phyloP scores from a whole-genome alignment of 2,888 invertebrate species.

The Eueremaeus valkanovi region DNA sequence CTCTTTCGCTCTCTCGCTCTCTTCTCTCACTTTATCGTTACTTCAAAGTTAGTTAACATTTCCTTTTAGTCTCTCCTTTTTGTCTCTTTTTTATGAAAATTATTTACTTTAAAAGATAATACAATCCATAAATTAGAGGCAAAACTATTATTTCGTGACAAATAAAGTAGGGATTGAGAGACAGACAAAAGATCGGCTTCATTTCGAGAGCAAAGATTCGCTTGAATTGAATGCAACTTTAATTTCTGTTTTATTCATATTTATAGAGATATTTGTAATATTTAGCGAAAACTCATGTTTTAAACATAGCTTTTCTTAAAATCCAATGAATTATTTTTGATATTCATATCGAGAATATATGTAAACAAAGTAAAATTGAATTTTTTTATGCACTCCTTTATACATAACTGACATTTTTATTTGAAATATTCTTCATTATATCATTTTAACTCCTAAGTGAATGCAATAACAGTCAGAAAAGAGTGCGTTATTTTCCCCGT shows the following conservation, averaged over 20 bases:
- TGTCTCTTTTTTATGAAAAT: too few relatives aligned
- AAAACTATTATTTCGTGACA: conserved; percentile 13
- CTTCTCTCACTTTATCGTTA: too few relatives aligned
- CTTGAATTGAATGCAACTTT: too few relatives aligned
- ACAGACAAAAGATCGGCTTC: not conserved
- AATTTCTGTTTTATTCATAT: too few relatives aligned
- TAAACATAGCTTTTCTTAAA: not conserved
- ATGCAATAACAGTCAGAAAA: not conserved
- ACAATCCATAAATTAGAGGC: conserved; percentile 20
- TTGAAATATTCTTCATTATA: not conserved
- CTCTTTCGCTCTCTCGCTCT: too few relatives aligned
- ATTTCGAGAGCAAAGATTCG: not conserved
- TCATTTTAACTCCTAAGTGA: not conserved
- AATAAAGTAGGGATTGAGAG: not conserved
- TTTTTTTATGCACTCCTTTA: not conserved
- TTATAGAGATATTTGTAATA: not conserved
- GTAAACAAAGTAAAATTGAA: not conserved
- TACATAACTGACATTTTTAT: not conserved
- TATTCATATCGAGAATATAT: too few relatives aligned
- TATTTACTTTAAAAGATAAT: conserved; percentile 13
- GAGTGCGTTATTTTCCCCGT: not conserved
- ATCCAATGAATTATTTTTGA: conserved; percentile 10
- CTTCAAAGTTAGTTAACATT: not conserved
- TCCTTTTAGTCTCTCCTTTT: conserved; percentile 8
- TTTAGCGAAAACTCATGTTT: not conserved